Conservation (phyloP, 64 coral and sea anemone genomes). For the Stichodactyla mertensii region DNA sequence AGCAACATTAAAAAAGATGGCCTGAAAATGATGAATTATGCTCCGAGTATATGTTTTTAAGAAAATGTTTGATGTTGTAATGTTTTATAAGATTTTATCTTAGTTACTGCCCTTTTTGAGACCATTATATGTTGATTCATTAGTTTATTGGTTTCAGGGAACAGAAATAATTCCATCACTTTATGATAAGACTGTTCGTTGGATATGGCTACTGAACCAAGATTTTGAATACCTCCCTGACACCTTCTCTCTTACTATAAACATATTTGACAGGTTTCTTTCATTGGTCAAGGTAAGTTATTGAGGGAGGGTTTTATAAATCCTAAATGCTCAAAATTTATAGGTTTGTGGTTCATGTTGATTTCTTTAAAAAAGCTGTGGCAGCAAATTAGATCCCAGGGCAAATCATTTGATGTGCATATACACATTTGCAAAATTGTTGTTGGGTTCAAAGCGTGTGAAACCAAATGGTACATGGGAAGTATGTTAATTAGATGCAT, state of each 20-base stretch:
- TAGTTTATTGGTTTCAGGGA: background rate
- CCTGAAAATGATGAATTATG: no score
- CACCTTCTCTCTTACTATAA: constrained; percentile 86
- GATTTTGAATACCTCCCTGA: constrained; percentile 96
- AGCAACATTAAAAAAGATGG: no score
- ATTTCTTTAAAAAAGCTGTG: no score
- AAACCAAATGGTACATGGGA: no score
- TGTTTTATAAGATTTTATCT: no score
- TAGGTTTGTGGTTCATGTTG: background rate
- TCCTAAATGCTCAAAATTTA: background rate
- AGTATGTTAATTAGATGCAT: no score
- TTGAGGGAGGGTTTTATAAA: background rate
- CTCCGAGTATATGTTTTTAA: no score
- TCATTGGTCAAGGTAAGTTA: constrained; percentile 89
- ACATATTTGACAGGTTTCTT: constrained; percentile 79
- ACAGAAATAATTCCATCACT: constrained; percentile 5
- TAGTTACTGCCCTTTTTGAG: no score
- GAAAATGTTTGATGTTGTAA: no score
- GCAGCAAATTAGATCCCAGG: background rate
- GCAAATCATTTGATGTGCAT: background rate
- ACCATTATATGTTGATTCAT: background rate
- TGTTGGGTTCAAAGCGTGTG: no score
- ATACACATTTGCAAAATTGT: no score
- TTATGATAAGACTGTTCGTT: constrained; percentile 15
- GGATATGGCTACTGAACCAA: constrained; percentile 59